These are phyloP conservation scores for Melanocharis versteri DNA, from an alignment of 2,113 vertebrate species.

Conservation along the genomic window DNA sequence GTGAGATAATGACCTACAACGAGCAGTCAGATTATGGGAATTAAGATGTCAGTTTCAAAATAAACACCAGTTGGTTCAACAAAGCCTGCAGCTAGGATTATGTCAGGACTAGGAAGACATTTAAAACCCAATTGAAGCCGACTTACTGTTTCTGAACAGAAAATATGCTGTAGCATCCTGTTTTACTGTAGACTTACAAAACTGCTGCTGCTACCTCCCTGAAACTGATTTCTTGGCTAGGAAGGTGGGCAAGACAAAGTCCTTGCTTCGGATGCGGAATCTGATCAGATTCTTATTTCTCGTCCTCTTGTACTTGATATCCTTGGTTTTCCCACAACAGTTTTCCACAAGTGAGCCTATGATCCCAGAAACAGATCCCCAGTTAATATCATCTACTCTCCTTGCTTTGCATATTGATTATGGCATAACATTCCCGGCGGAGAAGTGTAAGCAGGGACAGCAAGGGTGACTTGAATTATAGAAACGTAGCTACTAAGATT, in stretches of 20 bases:
- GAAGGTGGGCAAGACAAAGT: neutral
- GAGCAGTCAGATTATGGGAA: constrained; percentile 40
- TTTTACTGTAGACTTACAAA: neutral
- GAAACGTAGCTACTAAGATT: neutral
- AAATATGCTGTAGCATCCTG: neutral
- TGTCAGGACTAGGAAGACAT: constrained; percentile 38
- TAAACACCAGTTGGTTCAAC: constrained; percentile 56
- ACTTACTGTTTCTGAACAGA: constrained; percentile 22
- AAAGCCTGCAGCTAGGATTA: constrained; percentile 61
- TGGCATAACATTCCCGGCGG: neutral
- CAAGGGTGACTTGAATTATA: neutral
- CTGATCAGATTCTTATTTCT: neutral
- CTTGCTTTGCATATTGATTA: neutral
- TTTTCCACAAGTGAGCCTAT: neutral
- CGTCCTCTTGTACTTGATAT: neutral
- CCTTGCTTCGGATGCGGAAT: neutral
- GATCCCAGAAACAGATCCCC: neutral
- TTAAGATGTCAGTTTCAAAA: constrained; percentile 61
- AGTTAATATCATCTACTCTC: neutral
- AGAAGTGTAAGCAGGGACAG: neutral
- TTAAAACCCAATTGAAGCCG: constrained; percentile 15
- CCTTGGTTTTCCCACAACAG: neutral
- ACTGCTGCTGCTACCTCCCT: neutral
- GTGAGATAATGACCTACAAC: constrained; percentile 41
- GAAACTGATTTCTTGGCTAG: neutral